Evolutionary conservation across 2,797 vertebrate genomes (phyloP).

Genomic region (Pogoniulus pusillus): DNA sequence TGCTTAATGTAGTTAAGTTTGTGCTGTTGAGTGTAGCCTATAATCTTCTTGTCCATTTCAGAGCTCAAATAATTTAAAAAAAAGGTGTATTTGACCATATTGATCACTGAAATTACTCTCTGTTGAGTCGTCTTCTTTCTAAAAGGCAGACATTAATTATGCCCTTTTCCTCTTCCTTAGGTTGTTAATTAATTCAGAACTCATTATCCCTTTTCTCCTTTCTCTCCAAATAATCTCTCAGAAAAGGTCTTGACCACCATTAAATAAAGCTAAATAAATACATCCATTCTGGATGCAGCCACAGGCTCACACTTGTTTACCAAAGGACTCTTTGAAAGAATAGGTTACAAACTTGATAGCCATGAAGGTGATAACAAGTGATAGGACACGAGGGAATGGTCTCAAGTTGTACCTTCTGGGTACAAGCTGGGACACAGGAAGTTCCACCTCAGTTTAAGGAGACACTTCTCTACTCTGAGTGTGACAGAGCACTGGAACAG

Average conservation of each 20-base stretch:
- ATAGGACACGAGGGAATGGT: too few species aligned
- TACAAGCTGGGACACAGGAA: too few species aligned
- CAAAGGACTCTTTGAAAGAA: neutral
- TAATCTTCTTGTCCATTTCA: neutral
- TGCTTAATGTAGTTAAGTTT: neutral
- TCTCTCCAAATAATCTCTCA: neutral
- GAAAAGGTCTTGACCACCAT: neutral
- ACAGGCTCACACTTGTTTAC: neutral
- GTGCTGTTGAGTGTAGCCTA: neutral
- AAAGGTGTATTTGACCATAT: neutral
- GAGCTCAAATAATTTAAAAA: neutral
- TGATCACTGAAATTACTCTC: neutral
- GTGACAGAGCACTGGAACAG: too few species aligned
- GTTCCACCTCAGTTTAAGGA: too few species aligned
- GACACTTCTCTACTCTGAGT: too few species aligned
- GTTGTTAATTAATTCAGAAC: constrained; percentile 26
- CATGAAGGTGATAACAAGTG: too few species aligned
- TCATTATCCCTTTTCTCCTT: neutral
- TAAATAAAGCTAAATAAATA: neutral
- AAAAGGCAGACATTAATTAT: constrained; percentile 21
- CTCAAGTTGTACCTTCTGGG: too few species aligned
- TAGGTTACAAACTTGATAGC: neutral
- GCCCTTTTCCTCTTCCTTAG: neutral
- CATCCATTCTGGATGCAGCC: neutral
- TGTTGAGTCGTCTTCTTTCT: neutral